These are phyloP conservation scores for Hypothenemus hampei DNA, from an alignment of 1,140 invertebrate genomes.

Conservation along the genomic window DNA sequence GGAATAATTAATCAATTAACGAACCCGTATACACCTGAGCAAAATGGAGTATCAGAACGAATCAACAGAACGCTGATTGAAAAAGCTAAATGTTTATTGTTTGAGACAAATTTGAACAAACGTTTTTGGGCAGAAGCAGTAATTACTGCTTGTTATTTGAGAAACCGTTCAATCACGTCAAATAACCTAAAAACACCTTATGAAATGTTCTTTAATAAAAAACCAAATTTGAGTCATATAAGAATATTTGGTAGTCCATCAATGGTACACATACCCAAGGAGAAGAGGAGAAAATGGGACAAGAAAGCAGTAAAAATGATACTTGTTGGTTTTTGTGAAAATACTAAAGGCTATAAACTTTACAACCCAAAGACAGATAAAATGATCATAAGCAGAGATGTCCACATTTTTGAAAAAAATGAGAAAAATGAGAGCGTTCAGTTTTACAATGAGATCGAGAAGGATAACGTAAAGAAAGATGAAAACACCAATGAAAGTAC, in stretches of 20 bases:
- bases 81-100: slow-evolving; percentile 42
- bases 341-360: slow-evolving; percentile 30
- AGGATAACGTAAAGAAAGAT: not conserved
- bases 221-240: slow-evolving; percentile 37
- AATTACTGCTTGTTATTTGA: slow-evolving; percentile 45
- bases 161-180: slow-evolving; percentile 39
- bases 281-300: slow-evolving; percentile 33
- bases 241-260: slow-evolving; percentile 40
- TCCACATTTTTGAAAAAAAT: slow-evolving; percentile 35
- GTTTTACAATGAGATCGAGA: no score
- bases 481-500: not conserved
- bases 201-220: slow-evolving; percentile 32
- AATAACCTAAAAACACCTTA: slow-evolving; percentile 28
- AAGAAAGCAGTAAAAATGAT: slow-evolving; percentile 33
- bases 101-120: slow-evolving; percentile 37
- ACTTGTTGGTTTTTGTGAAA: slow-evolving; percentile 29
- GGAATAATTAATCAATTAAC: slow-evolving; percentile 36
- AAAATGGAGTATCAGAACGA: slow-evolving; percentile 46
- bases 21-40: slow-evolving; percentile 41
- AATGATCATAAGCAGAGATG: slow-evolving; percentile 36
- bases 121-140: slow-evolving; percentile 46
- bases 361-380: slow-evolving; percentile 33
- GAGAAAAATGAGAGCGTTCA: not conserved
- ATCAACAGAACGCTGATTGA: slow-evolving; percentile 44
- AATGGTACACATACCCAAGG: slow-evolving; percentile 39